Evolutionary conservation across 2,797 vertebrate genomes (phyloP).

Genomic region (Glossophaga mutica): DNA sequence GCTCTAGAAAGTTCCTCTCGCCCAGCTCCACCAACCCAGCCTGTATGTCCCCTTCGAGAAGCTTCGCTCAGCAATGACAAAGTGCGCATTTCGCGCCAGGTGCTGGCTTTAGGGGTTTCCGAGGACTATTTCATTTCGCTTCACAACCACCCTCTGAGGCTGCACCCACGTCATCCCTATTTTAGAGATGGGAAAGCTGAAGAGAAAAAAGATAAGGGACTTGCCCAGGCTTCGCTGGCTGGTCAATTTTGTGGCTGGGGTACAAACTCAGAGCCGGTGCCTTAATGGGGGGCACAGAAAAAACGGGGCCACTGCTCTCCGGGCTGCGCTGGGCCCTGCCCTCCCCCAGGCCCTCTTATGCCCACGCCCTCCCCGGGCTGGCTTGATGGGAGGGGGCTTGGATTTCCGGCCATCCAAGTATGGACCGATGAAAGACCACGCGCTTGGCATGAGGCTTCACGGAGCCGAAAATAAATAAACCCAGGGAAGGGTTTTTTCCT

Average conservation of each 20-base stretch:
- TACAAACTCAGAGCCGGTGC: neutral
- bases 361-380: neutral
- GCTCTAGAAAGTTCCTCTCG: neutral
- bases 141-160: neutral
- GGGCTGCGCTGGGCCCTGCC: rapidly evolving
- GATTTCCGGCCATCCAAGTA: neutral
- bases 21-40: neutral
- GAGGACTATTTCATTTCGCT: neutral
- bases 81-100: neutral
- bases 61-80: neutral
- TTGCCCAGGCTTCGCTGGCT: neutral
- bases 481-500: neutral
- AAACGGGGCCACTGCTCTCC: neutral
- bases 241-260: neutral
- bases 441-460: neutral
- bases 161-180: neutral
- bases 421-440: neutral
- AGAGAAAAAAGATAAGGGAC: neutral
- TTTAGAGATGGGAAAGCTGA: neutral
- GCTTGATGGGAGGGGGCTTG: rapidly evolving
- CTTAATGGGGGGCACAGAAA: rapidly evolving
- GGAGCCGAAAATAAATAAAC: neutral
- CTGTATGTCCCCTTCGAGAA: neutral
- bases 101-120: neutral
- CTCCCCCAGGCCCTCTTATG: neutral